Conservation (phyloP, 2,888 invertebrate genomes). For the Protophormia terraenovae region DNA sequence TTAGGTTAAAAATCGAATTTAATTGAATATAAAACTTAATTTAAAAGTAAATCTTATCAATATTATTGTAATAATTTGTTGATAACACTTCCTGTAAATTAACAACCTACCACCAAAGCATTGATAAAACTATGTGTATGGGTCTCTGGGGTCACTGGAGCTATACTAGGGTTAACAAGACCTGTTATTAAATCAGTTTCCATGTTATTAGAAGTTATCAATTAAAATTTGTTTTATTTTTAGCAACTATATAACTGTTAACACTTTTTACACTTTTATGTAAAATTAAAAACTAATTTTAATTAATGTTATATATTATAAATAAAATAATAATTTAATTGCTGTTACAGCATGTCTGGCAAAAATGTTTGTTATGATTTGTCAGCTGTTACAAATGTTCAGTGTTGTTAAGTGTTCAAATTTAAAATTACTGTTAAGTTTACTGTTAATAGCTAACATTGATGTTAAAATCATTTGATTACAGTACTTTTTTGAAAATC, state of each 20-base stretch:
- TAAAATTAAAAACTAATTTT: not conserved
- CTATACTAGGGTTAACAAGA: slow-evolving; percentile 30
- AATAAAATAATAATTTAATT: not conserved
- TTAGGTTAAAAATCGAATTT: no score
- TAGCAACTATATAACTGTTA: not conserved
- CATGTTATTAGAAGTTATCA: slow-evolving; percentile 1
- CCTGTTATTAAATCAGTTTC: slow-evolving; percentile 9
- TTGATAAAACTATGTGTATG: slow-evolving; percentile 60
- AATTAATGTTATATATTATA: no score
- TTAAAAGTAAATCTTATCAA: no score
- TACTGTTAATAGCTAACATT: no score
- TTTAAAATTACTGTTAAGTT: no score
- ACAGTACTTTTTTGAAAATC: no score
- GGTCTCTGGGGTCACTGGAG: not conserved
- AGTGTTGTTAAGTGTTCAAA: no score
- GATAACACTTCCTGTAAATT: no score
- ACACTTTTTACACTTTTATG: not conserved
- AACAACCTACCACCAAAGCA: slow-evolving; percentile 69
- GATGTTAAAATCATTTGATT: no score
- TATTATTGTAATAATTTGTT: no score
- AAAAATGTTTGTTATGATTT: not conserved
- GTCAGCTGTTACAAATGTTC: slow-evolving; percentile 23
- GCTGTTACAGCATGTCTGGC: not conserved
- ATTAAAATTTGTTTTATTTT: not conserved
- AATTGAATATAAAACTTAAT: no score